A percentile compares a stretch with the other conserved stretches of the same genome.
Evolutionary conservation across 2,888 invertebrate genomes (phyloP).

Genomic region (Hirtodrosophila histrioides): DNA sequence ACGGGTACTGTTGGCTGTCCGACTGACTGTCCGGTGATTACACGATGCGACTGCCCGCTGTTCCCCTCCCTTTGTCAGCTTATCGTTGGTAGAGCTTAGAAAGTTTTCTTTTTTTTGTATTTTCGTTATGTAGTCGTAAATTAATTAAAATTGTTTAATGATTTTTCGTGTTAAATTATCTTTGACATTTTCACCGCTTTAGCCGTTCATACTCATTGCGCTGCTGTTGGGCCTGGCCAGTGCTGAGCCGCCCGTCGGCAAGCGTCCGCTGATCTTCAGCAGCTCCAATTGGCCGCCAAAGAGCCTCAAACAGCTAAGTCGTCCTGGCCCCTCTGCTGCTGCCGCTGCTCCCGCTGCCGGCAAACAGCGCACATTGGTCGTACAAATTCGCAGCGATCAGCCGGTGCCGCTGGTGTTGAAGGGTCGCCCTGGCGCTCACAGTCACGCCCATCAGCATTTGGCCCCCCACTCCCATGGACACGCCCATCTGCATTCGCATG

Average conservation of each 20-base stretch:
- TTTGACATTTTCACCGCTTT: constrained; percentile 32
- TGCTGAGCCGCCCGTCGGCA: constrained; percentile 71
- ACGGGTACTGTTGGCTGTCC: constrained; percentile 35
- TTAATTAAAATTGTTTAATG: constrained; percentile 44
- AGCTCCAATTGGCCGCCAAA: constrained; percentile 77
- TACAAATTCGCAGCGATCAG: constrained; percentile 84
- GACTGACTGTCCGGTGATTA: constrained; percentile 40
- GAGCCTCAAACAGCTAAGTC: constrained; percentile 70
- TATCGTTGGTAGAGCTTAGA: constrained; percentile 46
- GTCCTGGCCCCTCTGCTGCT: constrained; percentile 32
- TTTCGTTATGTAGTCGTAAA: constrained; percentile 21
- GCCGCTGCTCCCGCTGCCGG: constrained; percentile 21
- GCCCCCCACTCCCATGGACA: constrained; percentile 27
- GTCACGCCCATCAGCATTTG: constrained; percentile 53
- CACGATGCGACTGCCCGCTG: constrained; percentile 21
- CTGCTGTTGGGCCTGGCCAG: constrained; percentile 59
- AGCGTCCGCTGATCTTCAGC: constrained; percentile 74
- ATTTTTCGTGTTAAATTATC: constrained; percentile 23
- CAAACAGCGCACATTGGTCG: constrained; percentile 81
- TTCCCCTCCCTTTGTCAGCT: constrained; percentile 6
- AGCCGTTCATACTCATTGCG: constrained; percentile 52
- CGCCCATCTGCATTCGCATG: constrained; percentile 47
- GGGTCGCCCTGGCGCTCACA: constrained; percentile 65
- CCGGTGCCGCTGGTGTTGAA: constrained; percentile 82
- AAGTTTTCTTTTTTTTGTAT: constrained; percentile 49